Evolutionary conservation across 2,113 vertebrate genomes (phyloP), one percentile per base, ranked within the genome.

Genomic region (Cygnus buccinator): DNA sequence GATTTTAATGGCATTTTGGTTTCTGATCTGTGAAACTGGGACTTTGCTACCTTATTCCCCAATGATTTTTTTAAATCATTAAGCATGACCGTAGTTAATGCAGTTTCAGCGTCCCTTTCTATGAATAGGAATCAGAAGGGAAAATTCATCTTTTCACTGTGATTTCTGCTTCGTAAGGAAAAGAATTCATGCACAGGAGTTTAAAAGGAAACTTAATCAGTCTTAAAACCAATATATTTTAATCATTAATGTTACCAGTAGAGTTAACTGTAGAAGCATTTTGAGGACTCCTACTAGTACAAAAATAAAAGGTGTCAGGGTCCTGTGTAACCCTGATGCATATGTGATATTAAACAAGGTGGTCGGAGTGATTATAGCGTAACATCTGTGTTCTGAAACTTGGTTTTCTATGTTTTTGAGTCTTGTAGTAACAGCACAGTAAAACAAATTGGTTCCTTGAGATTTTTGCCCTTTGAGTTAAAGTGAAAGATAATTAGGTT

Each of bases 401-500:
- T 52, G 48, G 0, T 79, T 28, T 50, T 50, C 41, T 55, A 1
- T 2, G 0, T 29, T 61, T 52, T n/a, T 1, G 2, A 21, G 35
- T 58, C 63, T 46, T n/a, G 1, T 3, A 54, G 18, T 28, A 63
- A 39, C 23, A 19, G 26, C 29, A 26, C 23, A 6, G 3, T 22
- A 67, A 52, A 61, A 46, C 31, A 14, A 2, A 26, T 13, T 1
- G 8, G 9, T 48, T 72, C 28, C 44, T 11, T 37, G 57, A 39
- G 66, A 44, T 37, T 63, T 67, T 74, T 66, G 19, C 37, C 82
- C 35, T 61, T 50, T 2, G 3, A 35, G 8, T 62, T 73, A 57
- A 91, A 84, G 25, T 41, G 29, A 41, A 87, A 76, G 75, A n/a
- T 46, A 33, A 70, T 74, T 37, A 71, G 55, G 28, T 80, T 77